Conservation (phyloP, 2,113 vertebrate species). For the Mesitornis unicolor region DNA sequence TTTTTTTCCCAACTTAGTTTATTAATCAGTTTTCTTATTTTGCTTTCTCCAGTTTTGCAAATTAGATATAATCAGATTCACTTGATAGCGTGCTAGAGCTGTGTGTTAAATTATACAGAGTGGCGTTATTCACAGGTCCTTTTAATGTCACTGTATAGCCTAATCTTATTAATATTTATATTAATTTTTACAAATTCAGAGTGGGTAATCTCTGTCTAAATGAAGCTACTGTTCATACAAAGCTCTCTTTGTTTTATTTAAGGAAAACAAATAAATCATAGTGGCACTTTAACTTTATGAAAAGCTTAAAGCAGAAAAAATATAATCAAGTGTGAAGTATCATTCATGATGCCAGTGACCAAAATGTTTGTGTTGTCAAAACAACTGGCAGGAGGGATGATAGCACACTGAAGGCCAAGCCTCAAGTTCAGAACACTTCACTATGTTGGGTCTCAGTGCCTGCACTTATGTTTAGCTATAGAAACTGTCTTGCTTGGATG, state of each 20-base stretch:
- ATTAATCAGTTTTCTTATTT: conserved; percentile 31
- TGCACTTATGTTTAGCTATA: not conserved
- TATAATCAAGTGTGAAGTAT: not conserved
- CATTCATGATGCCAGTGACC: not conserved
- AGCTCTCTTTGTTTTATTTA: not conserved
- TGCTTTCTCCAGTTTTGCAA: not conserved
- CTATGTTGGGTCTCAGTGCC: rapidly evolving
- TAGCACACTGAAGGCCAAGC: not conserved
- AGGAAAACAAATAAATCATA: not conserved
- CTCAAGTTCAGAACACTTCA: not conserved
- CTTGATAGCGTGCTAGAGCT: not conserved
- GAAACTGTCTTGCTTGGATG: not conserved
- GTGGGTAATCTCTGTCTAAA: not conserved
- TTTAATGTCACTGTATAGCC: not conserved
- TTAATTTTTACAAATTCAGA: conserved; percentile 14
- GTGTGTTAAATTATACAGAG: conserved; percentile 7
- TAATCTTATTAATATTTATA: conserved; percentile 49
- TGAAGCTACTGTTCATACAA: not conserved
- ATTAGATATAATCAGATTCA: conserved; percentile 15
- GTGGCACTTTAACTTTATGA: not conserved
- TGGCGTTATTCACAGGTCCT: not conserved
- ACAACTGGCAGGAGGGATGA: not conserved
- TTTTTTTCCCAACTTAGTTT: not conserved
- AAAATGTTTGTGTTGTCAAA: not conserved
- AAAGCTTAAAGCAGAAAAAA: not conserved